Base-by-base conservation (phyloP, 2,888 invertebrate genomes). In the Heteropelma amictum region DNA sequence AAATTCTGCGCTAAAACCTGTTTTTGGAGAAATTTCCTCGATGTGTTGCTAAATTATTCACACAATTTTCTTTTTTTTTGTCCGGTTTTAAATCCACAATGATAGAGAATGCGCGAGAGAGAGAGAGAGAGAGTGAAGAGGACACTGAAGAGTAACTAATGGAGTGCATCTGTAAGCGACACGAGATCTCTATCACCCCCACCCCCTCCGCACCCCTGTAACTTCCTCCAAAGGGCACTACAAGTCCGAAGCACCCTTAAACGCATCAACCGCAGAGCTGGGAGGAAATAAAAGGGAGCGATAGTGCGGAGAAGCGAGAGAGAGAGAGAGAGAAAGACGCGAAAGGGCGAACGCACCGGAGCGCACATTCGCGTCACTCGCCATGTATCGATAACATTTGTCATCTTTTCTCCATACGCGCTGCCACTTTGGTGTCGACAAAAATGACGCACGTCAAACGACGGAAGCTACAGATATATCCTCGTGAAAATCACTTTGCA, bases 301-400 rank as follows among this genome's bases (percentile, higher is more conserved):
- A 35, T 35, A 65, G 65, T n/a, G n/a, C n/a, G 45, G 60, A 60
- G 7, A 64, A 14, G 58, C 4, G 56, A 71, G 38, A 35, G 53
- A 65, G 53, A 65, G 21, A 23, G 30, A 33, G 33, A 12, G 17
- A 51, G 54, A 10, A 54, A 49, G 58, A 58, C 73, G 51, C 49
- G 64, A 72, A 77, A 68, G 77, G 71, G 65, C 72, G 63, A 72
- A 51, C 76, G 70, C 56, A 56, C 61, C 67, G 60, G 68, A 67
- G 42, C 71, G 42, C 71, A 80, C 79, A 84, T 85, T 85, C 80
- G 79, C 82, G 89, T 88, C 89, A 88, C 80, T 85, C 85, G 84
- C 88, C 85, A 82, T 82, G 85, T 85, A 85, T 87, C 87, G 83
- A 88, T 88, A 87, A 86, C 86, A 84, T 87, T 86, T 84, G 85